phyloP scores from a whole-genome alignment of 2,888 invertebrate species.

The Spilosoma lubricipeda region DNA sequence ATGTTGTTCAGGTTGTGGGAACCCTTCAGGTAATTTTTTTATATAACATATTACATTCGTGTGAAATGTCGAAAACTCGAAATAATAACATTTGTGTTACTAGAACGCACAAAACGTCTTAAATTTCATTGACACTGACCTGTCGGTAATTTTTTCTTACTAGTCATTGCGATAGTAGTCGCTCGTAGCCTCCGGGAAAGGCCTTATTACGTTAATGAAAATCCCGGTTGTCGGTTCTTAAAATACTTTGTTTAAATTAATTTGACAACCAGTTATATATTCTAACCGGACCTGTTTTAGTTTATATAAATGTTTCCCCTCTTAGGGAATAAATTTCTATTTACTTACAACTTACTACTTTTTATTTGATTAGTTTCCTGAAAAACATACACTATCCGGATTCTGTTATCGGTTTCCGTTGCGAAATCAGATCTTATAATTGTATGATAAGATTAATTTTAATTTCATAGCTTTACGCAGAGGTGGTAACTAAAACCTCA shows the following conservation, averaged over 20 bases:
- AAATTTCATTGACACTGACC: conserved; percentile 51
- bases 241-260: conserved; percentile 34
- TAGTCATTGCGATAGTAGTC: conserved; percentile 52
- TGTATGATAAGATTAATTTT: conserved; percentile 1
- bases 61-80: not conserved
- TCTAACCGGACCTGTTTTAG: not conserved
- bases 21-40: conserved; percentile 40
- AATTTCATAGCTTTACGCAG: not conserved
- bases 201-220: conserved; percentile 62
- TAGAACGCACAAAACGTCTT: conserved; percentile 32
- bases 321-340: conserved; percentile 9
- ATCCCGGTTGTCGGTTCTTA: conserved; percentile 52
- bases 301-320: not conserved
- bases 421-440: not conserved
- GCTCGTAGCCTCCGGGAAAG: conserved; percentile 65
- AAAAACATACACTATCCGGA: conserved; percentile 20
- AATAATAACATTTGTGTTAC: conserved; percentile 8
- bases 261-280: conserved; percentile 18
- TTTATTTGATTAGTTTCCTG: conserved; percentile 23
- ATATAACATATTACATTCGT: not conserved
- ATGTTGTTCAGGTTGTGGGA: conserved; percentile 80
- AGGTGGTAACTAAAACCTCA: not conserved
- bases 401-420: not conserved
- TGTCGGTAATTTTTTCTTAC: conserved; percentile 56
- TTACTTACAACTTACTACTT: conserved; percentile 26